Evolutionary conservation across 2,113 vertebrate genomes (phyloP).

Genomic region (Hydrochoerus hydrochaeris): DNA sequence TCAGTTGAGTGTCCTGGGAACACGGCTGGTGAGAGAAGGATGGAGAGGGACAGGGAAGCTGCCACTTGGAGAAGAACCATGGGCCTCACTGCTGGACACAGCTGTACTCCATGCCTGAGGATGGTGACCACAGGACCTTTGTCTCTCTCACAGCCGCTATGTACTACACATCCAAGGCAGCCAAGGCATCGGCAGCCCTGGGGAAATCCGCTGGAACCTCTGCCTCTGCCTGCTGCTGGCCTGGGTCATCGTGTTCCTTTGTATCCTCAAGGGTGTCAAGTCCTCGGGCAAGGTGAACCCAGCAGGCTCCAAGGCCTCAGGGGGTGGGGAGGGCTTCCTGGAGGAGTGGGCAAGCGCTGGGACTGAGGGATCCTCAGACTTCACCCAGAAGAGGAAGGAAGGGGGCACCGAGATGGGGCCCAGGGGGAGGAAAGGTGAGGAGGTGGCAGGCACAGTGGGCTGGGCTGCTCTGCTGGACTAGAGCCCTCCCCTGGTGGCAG

Average conservation of each 20-base stretch:
- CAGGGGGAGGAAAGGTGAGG: not conserved
- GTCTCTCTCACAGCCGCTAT: conserved; percentile 85
- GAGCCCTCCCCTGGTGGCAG: not conserved
- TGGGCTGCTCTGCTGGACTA: not conserved
- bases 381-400: not conserved
- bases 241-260: conserved; percentile 90
- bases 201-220: conserved; percentile 89
- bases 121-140: not conserved
- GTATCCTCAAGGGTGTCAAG: conserved; percentile 91
- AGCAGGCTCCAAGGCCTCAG: not conserved
- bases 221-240: conserved; percentile 90
- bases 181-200: conserved; percentile 87
- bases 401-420: not conserved
- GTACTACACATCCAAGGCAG: conserved; percentile 91
- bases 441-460: not conserved
- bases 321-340: not conserved
- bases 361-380: not conserved
- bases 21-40: not conserved
- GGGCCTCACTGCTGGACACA: fast-evolving
- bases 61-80: not conserved
- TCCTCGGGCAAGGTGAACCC: conserved; percentile 89
- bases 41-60: not conserved
- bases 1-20: not conserved
- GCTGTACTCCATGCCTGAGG: not conserved
- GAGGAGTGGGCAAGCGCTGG: not conserved